These are phyloP conservation scores for Drosophila ogumai DNA, from an alignment of 1,140 invertebrate species.

Conservation along the genomic window DNA sequence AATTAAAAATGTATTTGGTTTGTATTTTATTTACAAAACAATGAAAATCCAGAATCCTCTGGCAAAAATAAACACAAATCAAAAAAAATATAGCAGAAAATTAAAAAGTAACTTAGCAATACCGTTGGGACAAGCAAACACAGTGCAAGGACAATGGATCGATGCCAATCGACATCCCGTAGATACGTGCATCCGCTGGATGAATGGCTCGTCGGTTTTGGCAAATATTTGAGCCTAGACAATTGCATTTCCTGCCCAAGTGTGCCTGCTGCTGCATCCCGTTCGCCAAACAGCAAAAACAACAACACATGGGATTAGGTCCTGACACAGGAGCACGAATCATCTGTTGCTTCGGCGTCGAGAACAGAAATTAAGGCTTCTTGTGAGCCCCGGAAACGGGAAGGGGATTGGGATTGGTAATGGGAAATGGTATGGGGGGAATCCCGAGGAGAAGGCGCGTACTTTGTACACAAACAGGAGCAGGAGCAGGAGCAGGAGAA, in stretches of 20 bases:
- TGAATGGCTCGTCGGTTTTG: slow-evolving; percentile 53
- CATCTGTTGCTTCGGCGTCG: slow-evolving; percentile 62
- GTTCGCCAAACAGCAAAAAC: slow-evolving; percentile 33
- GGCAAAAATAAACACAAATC: not conserved
- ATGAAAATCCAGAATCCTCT: not conserved
- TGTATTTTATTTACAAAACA: not conserved
- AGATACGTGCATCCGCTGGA: slow-evolving; percentile 32
- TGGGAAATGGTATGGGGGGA: slow-evolving; percentile 36
- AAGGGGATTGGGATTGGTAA: slow-evolving; percentile 24
- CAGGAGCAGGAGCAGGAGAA: slow-evolving; percentile 8
- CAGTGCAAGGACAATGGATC: slow-evolving; percentile 10
- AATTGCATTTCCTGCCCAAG: slow-evolving; percentile 74
- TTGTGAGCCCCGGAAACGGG: slow-evolving; percentile 38
- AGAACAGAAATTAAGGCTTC: slow-evolving; percentile 33
- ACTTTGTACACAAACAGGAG: slow-evolving; percentile 73
- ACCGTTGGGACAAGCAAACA: slow-evolving; percentile 21
- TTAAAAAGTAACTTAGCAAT: slow-evolving; percentile 22
- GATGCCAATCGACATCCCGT: slow-evolving; percentile 33
- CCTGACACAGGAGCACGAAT: slow-evolving; percentile 28
- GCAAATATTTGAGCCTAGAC: slow-evolving; percentile 70
- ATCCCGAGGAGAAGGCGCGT: slow-evolving; percentile 64
- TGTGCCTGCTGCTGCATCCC: slow-evolving; percentile 48
- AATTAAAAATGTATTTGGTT: too few relatives aligned
- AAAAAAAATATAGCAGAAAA: slow-evolving; percentile 6
- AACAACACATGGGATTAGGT: slow-evolving; percentile 57